Percentiles rank a stretch among this genome's conserved stretches.
These are phyloP conservation scores for Gambusia affinis DNA, from an alignment of 2,113 vertebrate species.

Conservation along the genomic window DNA sequence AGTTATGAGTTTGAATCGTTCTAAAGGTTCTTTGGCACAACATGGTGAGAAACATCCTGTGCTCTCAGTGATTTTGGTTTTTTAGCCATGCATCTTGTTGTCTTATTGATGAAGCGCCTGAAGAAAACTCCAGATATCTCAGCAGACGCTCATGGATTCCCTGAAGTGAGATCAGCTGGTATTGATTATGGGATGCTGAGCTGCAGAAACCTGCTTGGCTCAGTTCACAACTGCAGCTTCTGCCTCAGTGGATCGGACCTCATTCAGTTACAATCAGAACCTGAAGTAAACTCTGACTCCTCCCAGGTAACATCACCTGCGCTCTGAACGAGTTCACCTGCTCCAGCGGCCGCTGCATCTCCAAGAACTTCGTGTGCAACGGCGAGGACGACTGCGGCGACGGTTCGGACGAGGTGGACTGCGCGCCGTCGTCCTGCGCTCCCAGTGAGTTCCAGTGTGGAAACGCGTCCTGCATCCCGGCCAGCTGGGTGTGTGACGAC, in stretches of 20 bases:
- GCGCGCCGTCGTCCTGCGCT: slow-evolving; percentile 87
- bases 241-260: neutral
- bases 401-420: slow-evolving; percentile 89
- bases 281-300: neutral
- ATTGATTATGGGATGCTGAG: neutral
- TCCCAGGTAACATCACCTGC: slow-evolving; percentile 91
- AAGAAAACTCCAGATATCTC: neutral
- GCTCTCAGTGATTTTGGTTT: too few relatives aligned
- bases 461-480: slow-evolving; percentile 89
- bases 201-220: neutral
- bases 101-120: neutral
- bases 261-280: too few relatives aligned
- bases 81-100: neutral
- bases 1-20: too few relatives aligned
- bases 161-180: too few relatives aligned
- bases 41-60: too few relatives aligned
- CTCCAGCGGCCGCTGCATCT: slow-evolving; percentile 90
- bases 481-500: slow-evolving; percentile 93
- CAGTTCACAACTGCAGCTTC: neutral
- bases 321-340: slow-evolving; percentile 93
- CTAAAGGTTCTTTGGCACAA: too few relatives aligned
- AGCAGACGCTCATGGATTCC: too few relatives aligned
- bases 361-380: slow-evolving; percentile 92
- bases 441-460: slow-evolving; percentile 92
- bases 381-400: slow-evolving; percentile 96